Evolutionary conservation across 2,113 vertebrate genomes (phyloP), one percentile per base, ranked within the genome.

Genomic region (Saimiri boliviensis): DNA sequence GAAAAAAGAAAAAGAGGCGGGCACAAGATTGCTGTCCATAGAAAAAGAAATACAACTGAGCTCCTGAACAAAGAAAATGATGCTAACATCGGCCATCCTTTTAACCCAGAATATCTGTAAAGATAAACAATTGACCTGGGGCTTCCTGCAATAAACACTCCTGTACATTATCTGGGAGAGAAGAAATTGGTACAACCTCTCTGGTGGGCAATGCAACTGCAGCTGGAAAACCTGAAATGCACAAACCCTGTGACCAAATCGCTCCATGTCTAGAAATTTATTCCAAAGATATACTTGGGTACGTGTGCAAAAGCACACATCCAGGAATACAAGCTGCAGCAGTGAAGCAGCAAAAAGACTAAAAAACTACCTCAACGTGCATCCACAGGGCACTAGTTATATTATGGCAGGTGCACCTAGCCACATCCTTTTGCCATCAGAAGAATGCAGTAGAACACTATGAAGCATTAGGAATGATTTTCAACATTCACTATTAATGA

Each of bases 371-470:
- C 30, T 49, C 21, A 0, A 12, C 8, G 3, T 2, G 13, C 30
- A 2, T 12, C 84, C 1, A 14, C 1, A 14, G 37, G 17, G n/a
- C 17, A 19, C 79, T 4, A 0, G 0, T 5, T 23, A 16, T 9
- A 2, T 19, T 56, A 16, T 0, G 27, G 8, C 5, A 4, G 32
- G 1, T 4, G 2, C 0, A 3, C 4, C 8, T 25, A 4, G 1
- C 17, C 58, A 1, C 5, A 63, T 32, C 47, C 74, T 7, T 42
- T 49, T 3, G 8, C 60, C 40, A 5, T 7, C 11, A n/a, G 23
- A 4, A 66, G 25, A 32, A 45, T 3, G n/a, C 21, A 32, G 21
- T 7, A 14, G 30, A 3, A 27, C 52, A 3, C 45, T 4, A 13
- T 4, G 42, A 49, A 5, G 8, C 6, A 0, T 13, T 27, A 14